Percentiles rank a stretch among this genome's conserved stretches.
Evolutionary conservation across 2,797 vertebrate species (phyloP).

Genomic region (Pipistrellus pygmaeus): DNA sequence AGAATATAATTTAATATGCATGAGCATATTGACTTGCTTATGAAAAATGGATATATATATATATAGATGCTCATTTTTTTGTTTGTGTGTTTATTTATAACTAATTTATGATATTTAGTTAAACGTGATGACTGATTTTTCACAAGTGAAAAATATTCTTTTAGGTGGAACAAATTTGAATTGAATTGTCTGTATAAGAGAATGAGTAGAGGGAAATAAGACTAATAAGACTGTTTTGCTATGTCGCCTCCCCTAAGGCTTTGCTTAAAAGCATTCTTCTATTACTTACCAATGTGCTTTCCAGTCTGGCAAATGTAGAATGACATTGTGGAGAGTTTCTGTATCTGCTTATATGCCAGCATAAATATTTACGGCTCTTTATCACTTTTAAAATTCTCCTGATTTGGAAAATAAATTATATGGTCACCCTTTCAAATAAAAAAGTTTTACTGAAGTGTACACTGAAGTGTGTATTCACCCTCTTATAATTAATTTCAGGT

Average conservation of each 20-base stretch:
- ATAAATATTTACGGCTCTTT: not conserved
- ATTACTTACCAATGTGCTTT: not conserved
- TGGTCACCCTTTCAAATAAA: not conserved
- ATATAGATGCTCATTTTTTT: not conserved
- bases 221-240: not conserved
- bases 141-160: not conserved
- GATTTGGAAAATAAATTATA: not conserved
- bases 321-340: not conserved
- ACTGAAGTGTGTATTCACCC: not conserved
- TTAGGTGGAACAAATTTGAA: not conserved
- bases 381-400: not conserved
- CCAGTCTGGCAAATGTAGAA: fast-evolving
- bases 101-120: not conserved
- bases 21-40: constrained; percentile 9
- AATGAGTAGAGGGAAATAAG: not conserved
- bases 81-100: not conserved
- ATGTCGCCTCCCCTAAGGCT: not conserved
- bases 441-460: not conserved
- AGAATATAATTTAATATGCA: not conserved
- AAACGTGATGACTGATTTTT: not conserved
- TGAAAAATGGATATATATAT: not conserved
- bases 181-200: not conserved
- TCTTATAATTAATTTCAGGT: not conserved
- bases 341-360: not conserved
- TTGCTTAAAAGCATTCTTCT: not conserved